Base-by-base conservation (phyloP, 2,113 vertebrate species). In the Peromyscus maniculatus region DNA sequence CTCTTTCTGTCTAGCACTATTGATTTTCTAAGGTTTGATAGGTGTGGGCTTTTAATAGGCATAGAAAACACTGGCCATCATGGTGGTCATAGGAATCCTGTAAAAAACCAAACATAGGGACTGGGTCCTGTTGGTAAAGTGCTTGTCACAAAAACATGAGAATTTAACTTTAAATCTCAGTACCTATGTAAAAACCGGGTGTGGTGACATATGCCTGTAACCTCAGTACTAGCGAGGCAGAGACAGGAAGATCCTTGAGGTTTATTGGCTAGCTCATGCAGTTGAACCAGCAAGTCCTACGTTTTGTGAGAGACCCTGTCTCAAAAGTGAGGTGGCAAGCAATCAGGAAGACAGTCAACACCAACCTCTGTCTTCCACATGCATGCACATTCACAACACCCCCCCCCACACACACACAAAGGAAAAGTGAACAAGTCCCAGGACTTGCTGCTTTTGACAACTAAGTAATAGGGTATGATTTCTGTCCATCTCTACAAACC, bases 11-110 rank as follows among this genome's bases (percentile, higher is more conserved):
- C 74, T 52, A 89, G 9, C 22, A 16, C 64, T 26, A 52, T 43
- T 95, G 46, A 46, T 71, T 91, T 93, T 64, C 46, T 33, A 71
- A 94, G 59, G 69, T 93, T 62, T 78, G 67, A 69, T 3, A 43
- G 28, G 13, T 36, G 67, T 92, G 67, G 28, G 78, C 7, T 91
- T 95, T 69, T 31, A 83, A 55, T 31, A 74, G 67, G 39, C 24
- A 78, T 11, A 78, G 52, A 93, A 67, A 77, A 87, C 36, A 24
- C 7, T 79, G 62, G 33, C 52, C 26, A 16, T 79, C 46, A 72
- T 4, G 17, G 36, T 39, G 39, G 71, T 7, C 33, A 82, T 66
- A 79, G 66, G 43, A 39, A 21, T 89, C 49, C 59, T 89, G 33
- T 1, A 3, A 28, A 86, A 71, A 77, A 64, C 26, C 59, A 64